phyloP scores from a whole-genome alignment of 2,888 invertebrate genomes.

The Bellardia bayeri region DNA sequence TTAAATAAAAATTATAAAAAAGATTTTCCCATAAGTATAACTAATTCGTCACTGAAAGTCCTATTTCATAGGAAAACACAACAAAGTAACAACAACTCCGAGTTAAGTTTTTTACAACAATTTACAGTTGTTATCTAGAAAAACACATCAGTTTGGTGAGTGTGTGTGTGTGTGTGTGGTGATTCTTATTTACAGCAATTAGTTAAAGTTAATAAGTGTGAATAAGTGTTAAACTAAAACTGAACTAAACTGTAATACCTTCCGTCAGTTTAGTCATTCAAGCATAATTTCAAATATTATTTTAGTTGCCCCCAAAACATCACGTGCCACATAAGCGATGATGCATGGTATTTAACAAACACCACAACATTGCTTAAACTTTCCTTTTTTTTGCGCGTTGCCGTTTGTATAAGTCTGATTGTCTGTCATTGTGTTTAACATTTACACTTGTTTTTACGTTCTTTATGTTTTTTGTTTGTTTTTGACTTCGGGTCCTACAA shows the following conservation, averaged over 20 bases:
- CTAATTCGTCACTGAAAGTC: no score
- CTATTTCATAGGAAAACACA: no score
- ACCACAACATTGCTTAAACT: slow-evolving; percentile 30
- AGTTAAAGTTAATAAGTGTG: slow-evolving; percentile 48
- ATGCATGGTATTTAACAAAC: slow-evolving; percentile 51
- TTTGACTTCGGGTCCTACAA: slow-evolving; percentile 14
- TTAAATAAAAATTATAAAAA: no score
- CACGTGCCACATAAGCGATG: slow-evolving; percentile 66
- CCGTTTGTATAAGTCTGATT: background rate
- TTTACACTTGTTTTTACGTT: slow-evolving; percentile 10
- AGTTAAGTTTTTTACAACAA: no score
- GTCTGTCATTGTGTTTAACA: slow-evolving; percentile 18
- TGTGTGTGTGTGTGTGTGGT: background rate
- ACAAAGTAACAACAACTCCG: no score
- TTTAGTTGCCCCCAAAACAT: slow-evolving; percentile 21
- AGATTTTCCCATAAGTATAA: no score
- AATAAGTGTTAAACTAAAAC: slow-evolving; percentile 31
- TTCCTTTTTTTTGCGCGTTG: background rate
- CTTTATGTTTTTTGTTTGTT: background rate
- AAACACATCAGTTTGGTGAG: background rate
- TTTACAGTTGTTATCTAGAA: background rate
- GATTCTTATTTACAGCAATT: slow-evolving; percentile 21
- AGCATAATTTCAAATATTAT: slow-evolving; percentile 40
- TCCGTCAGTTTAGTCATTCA: slow-evolving; percentile 40
- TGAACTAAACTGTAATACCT: slow-evolving; percentile 32